phyloP scores from a whole-genome alignment of 2,888 invertebrate genomes.

The Listrodromus nycthemerus region DNA sequence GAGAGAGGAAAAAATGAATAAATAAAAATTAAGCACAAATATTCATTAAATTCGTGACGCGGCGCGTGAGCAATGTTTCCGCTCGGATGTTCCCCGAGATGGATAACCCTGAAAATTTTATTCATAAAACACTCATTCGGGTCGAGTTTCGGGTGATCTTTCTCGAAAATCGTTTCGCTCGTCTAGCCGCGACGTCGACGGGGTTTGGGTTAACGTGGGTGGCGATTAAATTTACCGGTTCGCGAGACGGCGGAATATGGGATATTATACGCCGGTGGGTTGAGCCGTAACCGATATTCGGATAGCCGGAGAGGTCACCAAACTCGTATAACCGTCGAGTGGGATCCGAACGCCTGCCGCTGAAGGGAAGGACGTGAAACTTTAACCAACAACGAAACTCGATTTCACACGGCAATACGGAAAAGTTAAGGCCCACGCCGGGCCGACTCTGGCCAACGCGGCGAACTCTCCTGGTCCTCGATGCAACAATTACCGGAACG shows the following conservation, averaged over 20 bases:
- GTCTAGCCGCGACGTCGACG: background rate
- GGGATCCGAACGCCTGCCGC: constrained; percentile 22
- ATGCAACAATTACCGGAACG: constrained; percentile 21
- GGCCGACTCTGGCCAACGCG: background rate
- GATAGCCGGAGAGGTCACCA: constrained; percentile 47
- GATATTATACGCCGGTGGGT: constrained; percentile 1
- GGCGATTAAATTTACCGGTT: constrained; percentile 33
- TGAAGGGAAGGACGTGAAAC: constrained; percentile 40
- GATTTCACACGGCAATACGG: constrained; percentile 63
- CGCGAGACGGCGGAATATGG: constrained; percentile 8
- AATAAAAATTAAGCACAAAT: background rate
- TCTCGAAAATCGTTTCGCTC: constrained; percentile 7
- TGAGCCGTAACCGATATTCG: constrained; percentile 58
- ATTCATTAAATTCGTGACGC: background rate
- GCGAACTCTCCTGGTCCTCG: background rate
- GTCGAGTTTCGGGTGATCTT: background rate
- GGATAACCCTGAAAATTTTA: constrained; percentile 2
- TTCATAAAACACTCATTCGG: constrained; percentile 13
- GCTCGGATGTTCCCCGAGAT: background rate
- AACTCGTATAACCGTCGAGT: constrained; percentile 48
- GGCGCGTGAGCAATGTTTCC: background rate
- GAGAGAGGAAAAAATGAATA: background rate
- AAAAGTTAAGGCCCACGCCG: constrained; percentile 58
- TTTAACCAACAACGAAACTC: constrained; percentile 60
- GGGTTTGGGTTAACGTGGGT: constrained; percentile 9